Base-by-base conservation (phyloP, 2,888 invertebrate species). In the Nycteola revayana region DNA sequence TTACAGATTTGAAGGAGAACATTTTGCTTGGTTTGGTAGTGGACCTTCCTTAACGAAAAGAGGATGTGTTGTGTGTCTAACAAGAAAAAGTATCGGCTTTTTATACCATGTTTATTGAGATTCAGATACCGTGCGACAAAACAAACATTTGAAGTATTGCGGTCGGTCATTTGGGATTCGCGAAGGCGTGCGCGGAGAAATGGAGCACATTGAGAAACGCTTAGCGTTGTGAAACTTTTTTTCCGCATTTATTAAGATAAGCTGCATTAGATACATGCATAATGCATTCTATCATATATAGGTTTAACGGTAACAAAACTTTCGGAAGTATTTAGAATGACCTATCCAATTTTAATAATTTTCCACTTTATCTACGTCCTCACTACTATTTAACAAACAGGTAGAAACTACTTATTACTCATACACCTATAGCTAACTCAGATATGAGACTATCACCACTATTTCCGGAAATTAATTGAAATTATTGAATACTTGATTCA, bases 1-100 rank as follows among this genome's bases (percentile, higher is more conserved):
- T 83, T 69, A 88, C 88, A 86, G 83, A 83, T 86, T 86, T 85
- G 45, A 85, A 76, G 71, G 85, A 79, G 69, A 80, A 80, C 88
- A 88, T 88, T 64, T 83, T 86, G 83, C 75, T 73, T 82, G 62
- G 32, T 69, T 69, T 70, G 61, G 41, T 58, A 64, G 62, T 59
- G 56, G 74, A 85, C 86, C 87, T 88, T 87, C 84, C 84, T 81
- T 69, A 60, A 56, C 57, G 73, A 74, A 75, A 76, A 80, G 75
- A 81, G 73, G 75, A 82, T 76, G 72, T 73, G 63, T 57, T 73
- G 74, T 88, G 87, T 85, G 76, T 49, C 63, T 64, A 53, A 45
- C 46, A 54, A 63, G 64, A 74, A 82, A 77, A 74, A 70, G 52
- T 59, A 56, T 37, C 43, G 56, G 63, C 70, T 80, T 87, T 88